Base-by-base conservation (phyloP, 2,888 invertebrate species). In the Chrysomela aeneicollis region DNA sequence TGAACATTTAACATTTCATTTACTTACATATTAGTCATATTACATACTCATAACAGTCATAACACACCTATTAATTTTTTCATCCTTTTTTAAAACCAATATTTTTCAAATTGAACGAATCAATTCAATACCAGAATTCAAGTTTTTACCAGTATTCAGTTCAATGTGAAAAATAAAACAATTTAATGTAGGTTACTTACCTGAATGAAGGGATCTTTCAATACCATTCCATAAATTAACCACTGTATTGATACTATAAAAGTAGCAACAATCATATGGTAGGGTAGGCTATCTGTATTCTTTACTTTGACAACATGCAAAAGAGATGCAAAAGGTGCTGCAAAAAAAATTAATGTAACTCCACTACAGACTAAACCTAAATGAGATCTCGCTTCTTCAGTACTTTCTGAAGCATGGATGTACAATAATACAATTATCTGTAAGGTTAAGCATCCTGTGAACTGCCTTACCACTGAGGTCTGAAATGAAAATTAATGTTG, bases 221-320 rank as follows among this genome's bases (percentile, higher is more conserved):
- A 86, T 52, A 95, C 83, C 57, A 88, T 80, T 30, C 97, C 97
- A 84, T 97, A 97, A 1, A 90, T 79, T 70, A 90, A 88, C 97
- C 97, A 97, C 73, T 94, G 89, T 21, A 88, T 82, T 8, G 92
- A 92, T 5, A 94, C 93, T 58, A 94, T 82, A 79, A 95, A 92
- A 37, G 93, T 92, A 79, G 92, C 89, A 47, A 92, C 82, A 79
- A 96, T 95, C 77, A 97, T 86, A 3, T 94, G 92, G 79, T 95
- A 92, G 26, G 97, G 96, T 74, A 97, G 85, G 79, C 91, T 92
- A 76, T 95, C 94, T 0, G 94, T 90, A 79, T 88, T 93, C 81
- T 90, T 92, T 5, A 90, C 87, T 80, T 85, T 87, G 59, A 96
- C 85, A 3, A 97, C 95, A 84, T 95, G 90, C 35, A 92, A 84